phyloP scores from a whole-genome alignment of 2,797 vertebrate species.

The Lophotriccus pileatus region DNA sequence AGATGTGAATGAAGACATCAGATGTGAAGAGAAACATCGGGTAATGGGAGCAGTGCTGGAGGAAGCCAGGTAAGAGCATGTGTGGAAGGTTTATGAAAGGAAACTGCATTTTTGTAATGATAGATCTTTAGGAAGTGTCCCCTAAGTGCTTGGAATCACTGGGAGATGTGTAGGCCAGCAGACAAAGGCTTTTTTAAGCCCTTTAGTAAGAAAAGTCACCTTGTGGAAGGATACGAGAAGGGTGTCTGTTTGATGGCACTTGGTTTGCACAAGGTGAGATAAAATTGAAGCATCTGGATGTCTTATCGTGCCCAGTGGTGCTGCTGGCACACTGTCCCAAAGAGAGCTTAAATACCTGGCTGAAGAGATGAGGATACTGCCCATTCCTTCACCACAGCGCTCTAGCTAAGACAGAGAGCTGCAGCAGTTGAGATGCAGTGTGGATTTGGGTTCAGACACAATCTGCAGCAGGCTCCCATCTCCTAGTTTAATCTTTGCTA shows the following conservation, averaged over 20 bases:
- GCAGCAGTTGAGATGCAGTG: neutral
- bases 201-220: neutral
- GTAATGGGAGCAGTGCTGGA: slow-evolving; percentile 88
- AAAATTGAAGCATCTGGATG: neutral
- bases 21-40: slow-evolving; percentile 79
- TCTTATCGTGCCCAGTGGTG: neutral
- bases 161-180: neutral
- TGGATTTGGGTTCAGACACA: neutral
- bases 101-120: neutral
- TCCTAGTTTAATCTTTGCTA: neutral
- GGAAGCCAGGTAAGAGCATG: slow-evolving; percentile 84
- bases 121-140: neutral
- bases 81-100: neutral
- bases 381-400: neutral
- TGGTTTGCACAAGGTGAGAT: neutral
- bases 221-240: neutral
- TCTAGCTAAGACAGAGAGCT: neutral
- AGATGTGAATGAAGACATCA: slow-evolving; percentile 94
- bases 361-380: neutral
- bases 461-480: neutral
- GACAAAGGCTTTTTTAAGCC: neutral
- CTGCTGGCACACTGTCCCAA: neutral
- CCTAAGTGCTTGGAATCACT: neutral
- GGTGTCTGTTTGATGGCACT: neutral
- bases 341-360: neutral